phyloP scores from a whole-genome alignment of 2,113 vertebrate species.

The Callipepla californica region DNA sequence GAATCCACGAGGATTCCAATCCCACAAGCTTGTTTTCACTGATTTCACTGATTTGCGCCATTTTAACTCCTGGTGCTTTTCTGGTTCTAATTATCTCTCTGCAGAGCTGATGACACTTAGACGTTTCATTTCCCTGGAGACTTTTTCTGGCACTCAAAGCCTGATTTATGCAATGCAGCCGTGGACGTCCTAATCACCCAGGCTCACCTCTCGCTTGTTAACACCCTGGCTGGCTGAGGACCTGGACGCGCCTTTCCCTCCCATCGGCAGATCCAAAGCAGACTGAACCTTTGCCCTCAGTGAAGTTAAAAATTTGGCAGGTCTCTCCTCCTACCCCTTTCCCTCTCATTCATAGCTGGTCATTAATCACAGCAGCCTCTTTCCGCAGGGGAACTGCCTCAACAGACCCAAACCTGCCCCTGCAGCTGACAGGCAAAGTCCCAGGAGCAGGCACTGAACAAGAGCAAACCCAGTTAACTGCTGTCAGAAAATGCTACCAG shows the following conservation, averaged over 20 bases:
- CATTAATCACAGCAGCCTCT: slow-evolving; percentile 31
- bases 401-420: neutral
- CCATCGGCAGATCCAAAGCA: neutral
- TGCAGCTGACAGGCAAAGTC: slow-evolving; percentile 7
- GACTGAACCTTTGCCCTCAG: neutral
- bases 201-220: slow-evolving; percentile 21
- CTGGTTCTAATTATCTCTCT: slow-evolving; percentile 56
- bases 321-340: neutral
- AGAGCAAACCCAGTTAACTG: neutral
- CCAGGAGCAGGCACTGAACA: neutral
- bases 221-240: neutral
- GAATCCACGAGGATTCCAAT: accelerated
- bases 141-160: neutral
- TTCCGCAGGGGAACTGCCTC: neutral
- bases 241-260: neutral
- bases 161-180: neutral
- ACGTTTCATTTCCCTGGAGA: neutral
- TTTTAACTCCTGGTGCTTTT: slow-evolving; percentile 17
- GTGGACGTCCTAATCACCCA: neutral
- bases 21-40: neutral
- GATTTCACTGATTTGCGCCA: neutral
- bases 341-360: neutral
- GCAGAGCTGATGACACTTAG: slow-evolving; percentile 43
- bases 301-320: neutral
- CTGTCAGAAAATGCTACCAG: neutral